Evolutionary conservation across 2,888 invertebrate species (phyloP).

Genomic region (Ichneumoninae sp.): DNA sequence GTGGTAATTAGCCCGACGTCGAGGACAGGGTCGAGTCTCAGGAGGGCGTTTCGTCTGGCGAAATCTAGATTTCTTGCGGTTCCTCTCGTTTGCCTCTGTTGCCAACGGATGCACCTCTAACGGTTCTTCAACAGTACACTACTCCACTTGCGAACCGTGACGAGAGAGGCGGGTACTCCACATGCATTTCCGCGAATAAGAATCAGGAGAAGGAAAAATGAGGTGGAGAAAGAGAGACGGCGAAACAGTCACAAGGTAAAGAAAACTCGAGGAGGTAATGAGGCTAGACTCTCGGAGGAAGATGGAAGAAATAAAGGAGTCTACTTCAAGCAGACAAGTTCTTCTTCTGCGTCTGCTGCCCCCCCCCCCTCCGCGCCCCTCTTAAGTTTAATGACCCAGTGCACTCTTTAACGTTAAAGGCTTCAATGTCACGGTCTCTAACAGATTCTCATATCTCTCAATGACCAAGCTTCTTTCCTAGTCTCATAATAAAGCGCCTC

Average conservation of each 20-base stretch:
- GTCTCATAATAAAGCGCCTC: background rate
- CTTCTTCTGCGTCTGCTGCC: background rate
- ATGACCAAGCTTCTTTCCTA: background rate
- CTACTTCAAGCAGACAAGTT: background rate
- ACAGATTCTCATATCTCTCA: background rate
- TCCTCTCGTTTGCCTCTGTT: constrained; percentile 23
- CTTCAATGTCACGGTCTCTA: constrained; percentile 55
- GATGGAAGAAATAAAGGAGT: constrained; percentile 17
- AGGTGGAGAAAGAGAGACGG: background rate
- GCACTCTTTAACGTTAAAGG: constrained; percentile 46
- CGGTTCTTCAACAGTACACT: constrained; percentile 40
- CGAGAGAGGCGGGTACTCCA: constrained; percentile 13
- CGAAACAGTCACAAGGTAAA: constrained; percentile 29
- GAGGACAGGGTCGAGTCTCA: background rate
- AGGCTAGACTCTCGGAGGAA: constrained; percentile 54
- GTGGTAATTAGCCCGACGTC: constrained; percentile 6
- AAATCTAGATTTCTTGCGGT: constrained; percentile 50
- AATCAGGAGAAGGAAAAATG: constrained; percentile 26
- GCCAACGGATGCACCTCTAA: constrained; percentile 58
- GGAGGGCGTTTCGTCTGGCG: constrained; percentile 24
- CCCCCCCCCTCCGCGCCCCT: background rate
- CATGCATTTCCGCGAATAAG: constrained; percentile 39
- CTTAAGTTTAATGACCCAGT: constrained; percentile 61
- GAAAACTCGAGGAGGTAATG: constrained; percentile 51
- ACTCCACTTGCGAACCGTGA: constrained; percentile 16